Conservation (phyloP, 92 coral and sea anemone species). For the Actinernus sp. region DNA sequence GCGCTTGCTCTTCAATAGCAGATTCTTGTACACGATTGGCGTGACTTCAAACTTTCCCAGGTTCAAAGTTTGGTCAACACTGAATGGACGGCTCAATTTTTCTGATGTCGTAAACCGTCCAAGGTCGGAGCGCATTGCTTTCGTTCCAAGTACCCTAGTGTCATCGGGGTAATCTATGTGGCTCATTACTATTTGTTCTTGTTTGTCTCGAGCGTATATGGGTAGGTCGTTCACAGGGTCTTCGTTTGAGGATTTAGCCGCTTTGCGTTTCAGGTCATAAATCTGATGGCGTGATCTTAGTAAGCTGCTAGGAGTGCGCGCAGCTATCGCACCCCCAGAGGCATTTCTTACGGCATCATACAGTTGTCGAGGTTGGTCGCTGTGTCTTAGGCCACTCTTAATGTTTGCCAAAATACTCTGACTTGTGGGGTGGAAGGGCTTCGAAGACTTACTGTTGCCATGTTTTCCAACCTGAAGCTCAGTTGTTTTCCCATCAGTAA, state of each 20-base stretch:
- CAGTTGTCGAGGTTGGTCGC: not conserved
- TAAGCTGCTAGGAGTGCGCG: slow-evolving; percentile 9
- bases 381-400: not conserved
- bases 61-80: slow-evolving; percentile 62
- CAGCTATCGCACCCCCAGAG: slow-evolving; percentile 12
- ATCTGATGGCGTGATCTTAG: slow-evolving; percentile 31
- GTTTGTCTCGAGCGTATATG: slow-evolving; percentile 18
- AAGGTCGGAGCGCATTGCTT: slow-evolving; percentile 46
- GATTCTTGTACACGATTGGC: slow-evolving; percentile 50
- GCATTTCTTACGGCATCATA: slow-evolving; percentile 9
- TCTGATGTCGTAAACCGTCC: slow-evolving; percentile 27
- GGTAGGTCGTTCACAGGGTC: slow-evolving; percentile 28
- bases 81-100: slow-evolving; percentile 9
- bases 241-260: not conserved
- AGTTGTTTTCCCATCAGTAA: not conserved
- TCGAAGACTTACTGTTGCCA: slow-evolving; percentile 25
- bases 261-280: not conserved
- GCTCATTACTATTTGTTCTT: slow-evolving; percentile 5
- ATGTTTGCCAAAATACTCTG: slow-evolving; percentile 13
- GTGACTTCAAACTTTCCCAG: slow-evolving; percentile 67
- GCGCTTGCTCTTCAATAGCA: slow-evolving; percentile 29
- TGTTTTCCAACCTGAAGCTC: slow-evolving; percentile 29
- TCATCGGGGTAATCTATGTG: slow-evolving; percentile 68
- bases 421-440: slow-evolving; percentile 25
- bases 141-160: slow-evolving; percentile 54